Evolutionary conservation across 2,888 invertebrate species (phyloP), one percentile per base, ranked within the genome.

Genomic region (Archips xylosteana): DNA sequence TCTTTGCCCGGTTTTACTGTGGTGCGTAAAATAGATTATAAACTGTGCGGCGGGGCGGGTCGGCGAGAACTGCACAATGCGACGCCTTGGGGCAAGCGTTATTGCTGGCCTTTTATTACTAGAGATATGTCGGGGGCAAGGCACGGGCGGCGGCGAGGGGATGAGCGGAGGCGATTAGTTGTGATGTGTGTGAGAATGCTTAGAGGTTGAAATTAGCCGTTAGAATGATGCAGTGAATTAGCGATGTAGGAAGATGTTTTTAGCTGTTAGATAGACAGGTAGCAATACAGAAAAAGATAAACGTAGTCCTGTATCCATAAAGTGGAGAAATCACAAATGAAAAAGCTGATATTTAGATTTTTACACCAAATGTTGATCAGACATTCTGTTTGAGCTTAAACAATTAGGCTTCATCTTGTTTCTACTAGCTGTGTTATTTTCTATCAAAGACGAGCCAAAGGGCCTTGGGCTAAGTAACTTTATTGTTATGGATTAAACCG

Each of bases 61-160:
- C 70, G 61, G 75, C 66, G 63, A 49, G 76, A 78, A 81, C 83
- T 83, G 77, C 81, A 88, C 88, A 87, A 86, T 87, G 85, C 85
- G 79, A 80, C 78, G 89, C 89, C 87, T 84, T 74, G 78, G 82
- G 89, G 88, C 84, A 80, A 76, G 80, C 77, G 87, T 89, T 86
- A 88, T 84, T 81, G 82, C 82, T 36, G 57, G 73, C 63, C 70
- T 63, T 57, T 73, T 73, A 73, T 68, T 73, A 64, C 73, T 64
- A 68, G 68, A 57, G 57, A 68, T 66, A 36, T 60, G 60, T 23
- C 32, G 34, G 71, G 59, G 32, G n/a, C n/a, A 45, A 8, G 62
- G 36, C 4, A 59, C 2, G 32, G 6, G 59, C 15, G 65, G 65
- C 36, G 3, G 36, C 10, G 49, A 12, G 13, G 13, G 62, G 9